Evolutionary conservation across 1,140 invertebrate genomes (phyloP).

Genomic region (Potamilus streckersoni): DNA sequence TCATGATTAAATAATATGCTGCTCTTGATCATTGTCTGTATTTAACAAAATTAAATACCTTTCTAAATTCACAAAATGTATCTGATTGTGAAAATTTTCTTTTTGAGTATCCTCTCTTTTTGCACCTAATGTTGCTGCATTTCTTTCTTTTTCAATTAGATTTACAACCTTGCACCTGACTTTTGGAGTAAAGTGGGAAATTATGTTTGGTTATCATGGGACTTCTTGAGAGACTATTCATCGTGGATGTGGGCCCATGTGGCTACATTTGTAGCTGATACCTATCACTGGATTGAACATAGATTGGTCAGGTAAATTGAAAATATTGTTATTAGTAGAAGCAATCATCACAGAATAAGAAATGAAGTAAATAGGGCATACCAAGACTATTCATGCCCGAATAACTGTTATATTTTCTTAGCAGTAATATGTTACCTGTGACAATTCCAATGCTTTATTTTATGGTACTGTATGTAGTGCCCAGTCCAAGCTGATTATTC

Average conservation of each 20-base stretch:
- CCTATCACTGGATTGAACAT: slow-evolving; percentile 47
- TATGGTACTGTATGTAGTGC: too few relatives aligned
- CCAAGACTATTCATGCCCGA: too few relatives aligned
- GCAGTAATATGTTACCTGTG: too few relatives aligned
- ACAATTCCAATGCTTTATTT: too few relatives aligned
- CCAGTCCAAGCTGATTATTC: too few relatives aligned
- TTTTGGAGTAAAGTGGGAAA: slow-evolving; percentile 37
- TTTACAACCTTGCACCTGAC: slow-evolving; percentile 45
- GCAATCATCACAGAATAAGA: too few relatives aligned
- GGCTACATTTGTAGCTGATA: slow-evolving; percentile 31
- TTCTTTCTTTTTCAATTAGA: slow-evolving; percentile 32
- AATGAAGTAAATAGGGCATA: too few relatives aligned
- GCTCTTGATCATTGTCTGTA: neutral
- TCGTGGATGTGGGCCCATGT: slow-evolving; percentile 48
- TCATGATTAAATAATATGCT: too few relatives aligned
- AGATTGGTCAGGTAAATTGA: slow-evolving; percentile 57
- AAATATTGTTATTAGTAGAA: neutral
- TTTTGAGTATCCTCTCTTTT: too few relatives aligned
- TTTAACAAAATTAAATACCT: neutral
- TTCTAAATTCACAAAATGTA: neutral
- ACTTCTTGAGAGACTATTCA: slow-evolving; percentile 41
- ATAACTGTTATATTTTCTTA: too few relatives aligned
- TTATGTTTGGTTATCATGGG: slow-evolving; percentile 37
- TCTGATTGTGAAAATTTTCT: too few relatives aligned
- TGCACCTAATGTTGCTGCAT: too few relatives aligned